These are phyloP conservation scores for Megalurothrips usitatus DNA, from an alignment of 2,888 invertebrate species.

Conservation along the genomic window DNA sequence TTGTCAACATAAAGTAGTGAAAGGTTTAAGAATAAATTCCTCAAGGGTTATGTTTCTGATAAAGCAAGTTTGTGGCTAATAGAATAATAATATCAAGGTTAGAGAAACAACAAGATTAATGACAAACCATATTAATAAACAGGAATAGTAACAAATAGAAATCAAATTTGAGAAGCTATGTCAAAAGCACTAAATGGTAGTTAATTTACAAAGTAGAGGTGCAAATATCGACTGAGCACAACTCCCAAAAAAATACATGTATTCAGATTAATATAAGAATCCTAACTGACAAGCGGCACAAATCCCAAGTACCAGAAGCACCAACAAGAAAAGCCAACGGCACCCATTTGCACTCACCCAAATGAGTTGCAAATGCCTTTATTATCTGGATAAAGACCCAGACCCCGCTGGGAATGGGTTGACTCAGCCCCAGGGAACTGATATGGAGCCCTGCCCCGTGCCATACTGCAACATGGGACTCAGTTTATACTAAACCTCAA, in stretches of 20 bases:
- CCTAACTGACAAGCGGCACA: no score
- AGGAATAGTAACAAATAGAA: not conserved
- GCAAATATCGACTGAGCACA: no score
- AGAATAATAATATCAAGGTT: no score
- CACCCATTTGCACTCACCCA: slow-evolving; percentile 15
- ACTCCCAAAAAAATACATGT: no score
- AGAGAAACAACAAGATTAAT: not conserved
- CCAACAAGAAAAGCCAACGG: not conserved
- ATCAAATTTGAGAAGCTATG: slow-evolving; percentile 42
- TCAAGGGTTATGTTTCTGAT: no score
- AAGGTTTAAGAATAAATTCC: no score
- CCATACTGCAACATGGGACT: slow-evolving; percentile 29
- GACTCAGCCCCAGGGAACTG: slow-evolving; percentile 14
- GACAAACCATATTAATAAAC: not conserved
- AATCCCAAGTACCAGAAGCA: not conserved
- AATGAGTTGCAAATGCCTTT: slow-evolving; percentile 20
- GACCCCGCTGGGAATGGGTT: slow-evolving; percentile 4
- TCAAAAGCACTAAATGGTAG: slow-evolving; percentile 50
- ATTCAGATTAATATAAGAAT: no score
- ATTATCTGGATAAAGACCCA: slow-evolving; percentile 5
- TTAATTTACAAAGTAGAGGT: no score
- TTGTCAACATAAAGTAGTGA: no score
- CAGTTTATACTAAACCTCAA: no score
- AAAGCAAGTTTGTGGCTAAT: no score
- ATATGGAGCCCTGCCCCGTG: slow-evolving; percentile 27